Conservation (phyloP, 1,140 invertebrate genomes). For the Argopecten irradians region DNA sequence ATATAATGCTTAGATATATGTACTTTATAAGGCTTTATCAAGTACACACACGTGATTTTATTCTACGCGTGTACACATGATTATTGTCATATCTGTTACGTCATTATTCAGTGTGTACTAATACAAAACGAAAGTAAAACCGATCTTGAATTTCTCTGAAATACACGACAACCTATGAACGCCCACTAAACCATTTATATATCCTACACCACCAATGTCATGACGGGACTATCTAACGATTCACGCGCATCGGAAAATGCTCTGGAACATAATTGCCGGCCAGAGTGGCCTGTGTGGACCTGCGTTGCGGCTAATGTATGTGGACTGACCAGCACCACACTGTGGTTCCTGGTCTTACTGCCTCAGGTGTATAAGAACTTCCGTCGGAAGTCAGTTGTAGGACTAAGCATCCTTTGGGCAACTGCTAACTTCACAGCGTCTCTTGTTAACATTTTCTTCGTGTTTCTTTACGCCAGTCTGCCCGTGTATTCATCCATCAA, state of each 20-base stretch:
- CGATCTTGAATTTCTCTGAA: neutral
- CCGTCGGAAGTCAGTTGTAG: constrained; percentile 59
- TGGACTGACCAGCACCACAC: constrained; percentile 58
- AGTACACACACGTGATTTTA: too few species aligned
- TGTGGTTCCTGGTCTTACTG: constrained; percentile 64
- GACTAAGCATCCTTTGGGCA: constrained; percentile 59
- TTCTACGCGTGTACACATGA: too few species aligned
- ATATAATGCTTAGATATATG: too few species aligned
- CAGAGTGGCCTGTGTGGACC: constrained; percentile 56
- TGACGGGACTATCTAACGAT: neutral
- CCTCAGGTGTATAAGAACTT: constrained; percentile 66
- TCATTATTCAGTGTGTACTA: too few species aligned
- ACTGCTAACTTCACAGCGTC: constrained; percentile 65
- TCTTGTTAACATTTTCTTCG: constrained; percentile 63
- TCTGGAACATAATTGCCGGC: constrained; percentile 57
- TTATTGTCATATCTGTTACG: too few species aligned
- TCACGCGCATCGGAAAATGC: neutral
- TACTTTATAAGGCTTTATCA: too few species aligned
- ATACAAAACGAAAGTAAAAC: neutral
- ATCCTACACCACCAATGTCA: neutral
- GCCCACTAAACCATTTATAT: neutral
- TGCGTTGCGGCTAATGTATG: constrained; percentile 58
- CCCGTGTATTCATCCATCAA: constrained; percentile 59
- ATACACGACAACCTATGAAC: neutral
- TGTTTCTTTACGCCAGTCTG: constrained; percentile 55